Base-by-base conservation (phyloP, 2,797 vertebrate species). In the Sebastes steindachneri region DNA sequence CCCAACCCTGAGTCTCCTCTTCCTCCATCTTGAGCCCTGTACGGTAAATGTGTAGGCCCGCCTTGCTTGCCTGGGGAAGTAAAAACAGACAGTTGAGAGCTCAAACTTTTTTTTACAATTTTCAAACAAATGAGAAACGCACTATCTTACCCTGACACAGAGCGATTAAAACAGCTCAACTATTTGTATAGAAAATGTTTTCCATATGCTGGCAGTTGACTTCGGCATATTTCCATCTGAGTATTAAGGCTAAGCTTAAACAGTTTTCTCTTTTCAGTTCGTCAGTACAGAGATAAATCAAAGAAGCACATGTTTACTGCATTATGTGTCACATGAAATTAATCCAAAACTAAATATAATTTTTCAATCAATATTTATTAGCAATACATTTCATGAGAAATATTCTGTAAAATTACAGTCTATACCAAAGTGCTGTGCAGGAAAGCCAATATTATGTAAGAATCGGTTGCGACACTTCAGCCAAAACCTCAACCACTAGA, bases 21-120 rank as follows among this genome's bases (percentile, higher is more conserved):
- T 97, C 98, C 85, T 97, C 96, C 94, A 97, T 95, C 92, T 97
- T 97, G 58, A 96, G 54, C 45, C 98, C 98, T 21, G 97, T 96
- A 77, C 95, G 97, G 91, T 95, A 98, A 92, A 99, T 97, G 83
- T 93, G 97, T 58, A 97, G 91, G 21, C 97, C 98, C 60, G 97
- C 95, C 76, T 99, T 99, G 77, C 96, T 96, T 33, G 95, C 97
- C 98, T 99, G 77, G 3, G 14, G 7, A 79, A 53, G 19, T 41
- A 45, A 19, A 31, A 5, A 35, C 23, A 64, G 0, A 11, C 3
- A 64, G 8, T 55, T n/a, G 33, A 59, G 14, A 48, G 21, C 14
- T 68, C 1, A 0, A 9, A 51, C 7, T 8, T 14, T 17, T 17
- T 23, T 9, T 45, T 17, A 53, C 3, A 55, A n/a, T 74, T 65